Evolutionary conservation across 2,888 invertebrate species (phyloP), one percentile per base, ranked within the genome.

Genomic region (Actias luna): DNA sequence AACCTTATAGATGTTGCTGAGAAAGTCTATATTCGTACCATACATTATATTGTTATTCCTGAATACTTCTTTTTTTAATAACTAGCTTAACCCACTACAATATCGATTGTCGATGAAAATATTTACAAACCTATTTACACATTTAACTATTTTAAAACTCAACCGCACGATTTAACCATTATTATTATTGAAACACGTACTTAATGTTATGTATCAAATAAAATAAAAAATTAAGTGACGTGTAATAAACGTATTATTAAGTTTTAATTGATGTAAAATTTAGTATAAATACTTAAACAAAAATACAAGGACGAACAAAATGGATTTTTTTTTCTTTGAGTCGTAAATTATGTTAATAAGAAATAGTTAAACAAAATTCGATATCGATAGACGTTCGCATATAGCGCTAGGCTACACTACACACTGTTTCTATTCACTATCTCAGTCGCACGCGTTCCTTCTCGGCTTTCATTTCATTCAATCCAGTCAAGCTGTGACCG

Each of bases 401-500:
- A 36, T 27, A 33, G 25, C 4, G 18, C 50, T 58, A n/a, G n/a
- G 2, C 42, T 62, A 58, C 69, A 69, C 72, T 66, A 63, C 39
- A 42, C 4, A 64, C 65, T 71, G 68, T 66, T 61, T 67, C 65
- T 66, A 82, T 83, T 76, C 68, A 77, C 79, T 79, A 64, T 71
- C 79, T 79, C 75, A 72, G 82, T 85, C 79, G 63, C 67, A 63
- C 74, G 64, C 68, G 69, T 68, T 67, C 67, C 65, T 65, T 69
- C 57, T 66, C 60, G 69, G 65, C 71, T 50, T 50, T 50, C 25
- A 25, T 50, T 50, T 50, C 46, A 50, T 50, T 50, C 46, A 3
- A 71, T 60, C 78, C 78, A 85, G 88, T 88, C 76, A 79, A 75
- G 81, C 74, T 79, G 80, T 74, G 73, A 64, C 58, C 71, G 71